Percentiles rank a stretch among this genome's conserved stretches.
Evolutionary conservation across 2,888 invertebrate species (phyloP).

Genomic region (Resseliella maxima): DNA sequence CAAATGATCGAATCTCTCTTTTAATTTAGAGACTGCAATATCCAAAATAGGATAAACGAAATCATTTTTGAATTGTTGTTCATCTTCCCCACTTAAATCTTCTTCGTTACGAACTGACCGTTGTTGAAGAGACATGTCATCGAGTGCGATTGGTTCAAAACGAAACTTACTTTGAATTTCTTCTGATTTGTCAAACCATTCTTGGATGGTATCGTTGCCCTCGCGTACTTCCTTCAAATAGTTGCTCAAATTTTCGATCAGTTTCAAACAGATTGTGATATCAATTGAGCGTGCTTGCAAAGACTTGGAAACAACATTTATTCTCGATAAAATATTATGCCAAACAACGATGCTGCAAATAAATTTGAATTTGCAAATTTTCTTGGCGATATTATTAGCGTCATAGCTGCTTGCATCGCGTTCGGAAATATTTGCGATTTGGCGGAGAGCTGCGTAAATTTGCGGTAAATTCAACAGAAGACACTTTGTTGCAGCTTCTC

Average conservation of each 20-base stretch:
- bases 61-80: background rate
- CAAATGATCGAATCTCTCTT: conserved; percentile 35
- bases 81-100: background rate
- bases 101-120: background rate
- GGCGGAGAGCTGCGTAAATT: background rate
- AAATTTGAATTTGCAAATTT: conserved; percentile 33
- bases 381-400: background rate
- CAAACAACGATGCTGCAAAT: conserved; percentile 52
- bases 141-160: background rate
- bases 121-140: background rate
- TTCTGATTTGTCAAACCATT: background rate
- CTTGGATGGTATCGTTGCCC: background rate
- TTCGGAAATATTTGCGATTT: background rate
- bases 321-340: conserved; percentile 32
- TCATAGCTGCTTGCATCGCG: background rate
- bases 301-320: conserved; percentile 39
- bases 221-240: background rate
- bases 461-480: conserved; percentile 5
- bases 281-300: background rate
- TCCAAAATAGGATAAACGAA: conserved; percentile 24
- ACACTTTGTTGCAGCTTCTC: conserved; percentile 29
- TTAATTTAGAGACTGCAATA: background rate
- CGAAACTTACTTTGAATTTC: background rate
- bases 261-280: background rate
- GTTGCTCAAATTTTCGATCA: background rate